A percentile compares a stretch with the other conserved stretches of the same genome.
Evolutionary conservation across 2,888 invertebrate genomes (phyloP).

Genomic region (Sarcophaga subvicina): DNA sequence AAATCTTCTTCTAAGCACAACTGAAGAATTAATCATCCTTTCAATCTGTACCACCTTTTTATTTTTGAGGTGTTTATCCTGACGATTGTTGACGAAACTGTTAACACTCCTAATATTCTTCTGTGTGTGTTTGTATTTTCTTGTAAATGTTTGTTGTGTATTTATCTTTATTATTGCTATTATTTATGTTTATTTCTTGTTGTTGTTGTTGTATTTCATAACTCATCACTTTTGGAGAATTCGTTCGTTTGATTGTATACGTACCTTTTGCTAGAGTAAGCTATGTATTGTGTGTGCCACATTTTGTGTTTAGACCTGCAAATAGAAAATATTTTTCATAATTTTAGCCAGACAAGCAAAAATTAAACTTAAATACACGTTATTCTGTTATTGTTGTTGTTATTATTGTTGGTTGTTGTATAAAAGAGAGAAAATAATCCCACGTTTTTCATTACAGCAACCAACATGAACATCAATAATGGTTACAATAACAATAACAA

Average conservation of each 20-base stretch:
- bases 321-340: constrained; percentile 53
- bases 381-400: not conserved
- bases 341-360: constrained; percentile 62
- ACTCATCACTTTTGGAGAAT: constrained; percentile 42
- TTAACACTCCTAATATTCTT: constrained; percentile 14
- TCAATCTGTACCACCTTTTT: too few species aligned
- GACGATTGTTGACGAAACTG: too few species aligned
- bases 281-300: too few species aligned
- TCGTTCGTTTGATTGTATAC: constrained; percentile 30
- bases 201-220: constrained; percentile 39
- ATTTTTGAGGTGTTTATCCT: too few species aligned
- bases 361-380: constrained; percentile 53
- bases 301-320: constrained; percentile 26
- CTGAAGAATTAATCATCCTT: too few species aligned
- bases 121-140: not conserved
- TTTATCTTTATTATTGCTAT: not conserved
- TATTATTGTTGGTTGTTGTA: not conserved
- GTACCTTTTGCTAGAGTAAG: not conserved
- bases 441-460: constrained; percentile 10
- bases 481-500: constrained; percentile 12
- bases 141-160: too few species aligned
- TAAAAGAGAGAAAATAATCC: constrained; percentile 32
- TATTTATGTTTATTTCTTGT: constrained; percentile 2
- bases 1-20: too few species aligned
- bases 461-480: too few species aligned